phyloP scores from a whole-genome alignment of 2,888 invertebrate species.

The Dromius quadrimaculatus region DNA sequence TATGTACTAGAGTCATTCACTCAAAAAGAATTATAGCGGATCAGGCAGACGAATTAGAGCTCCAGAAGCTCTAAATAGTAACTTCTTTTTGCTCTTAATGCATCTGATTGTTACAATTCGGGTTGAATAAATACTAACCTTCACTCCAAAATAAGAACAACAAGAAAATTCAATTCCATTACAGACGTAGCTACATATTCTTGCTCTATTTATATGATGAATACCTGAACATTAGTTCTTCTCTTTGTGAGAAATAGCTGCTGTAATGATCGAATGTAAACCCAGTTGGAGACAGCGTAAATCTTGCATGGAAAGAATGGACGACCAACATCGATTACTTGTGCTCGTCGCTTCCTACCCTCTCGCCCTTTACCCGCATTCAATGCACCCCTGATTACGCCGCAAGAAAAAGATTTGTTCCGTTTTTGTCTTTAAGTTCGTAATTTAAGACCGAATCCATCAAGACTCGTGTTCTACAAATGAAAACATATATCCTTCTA shows the following conservation, averaged over 20 bases:
- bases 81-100: too few relatives aligned
- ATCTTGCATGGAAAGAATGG: conserved; percentile 42
- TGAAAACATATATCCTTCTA: conserved; percentile 49
- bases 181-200: too few relatives aligned
- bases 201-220: conserved; percentile 10
- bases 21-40: too few relatives aligned
- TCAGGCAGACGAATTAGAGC: too few relatives aligned
- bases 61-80: too few relatives aligned
- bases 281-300: conserved; percentile 38
- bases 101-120: too few relatives aligned
- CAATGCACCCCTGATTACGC: conserved; percentile 35
- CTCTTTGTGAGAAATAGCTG: conserved; percentile 17
- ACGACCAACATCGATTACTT: conserved; percentile 41
- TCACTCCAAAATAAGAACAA: too few relatives aligned
- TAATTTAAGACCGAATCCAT: conserved; percentile 49
- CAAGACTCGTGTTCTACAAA: conserved; percentile 40
- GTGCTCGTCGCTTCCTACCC: conserved; percentile 12
- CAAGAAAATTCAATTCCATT: too few relatives aligned
- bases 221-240: conserved; percentile 7
- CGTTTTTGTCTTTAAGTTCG: conserved; percentile 39
- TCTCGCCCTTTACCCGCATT: conserved; percentile 10
- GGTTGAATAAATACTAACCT: too few relatives aligned
- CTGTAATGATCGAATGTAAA: conserved; percentile 43
- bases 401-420: conserved; percentile 38
- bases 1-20: too few relatives aligned